phyloP scores from a whole-genome alignment of 2,113 vertebrate species.

The Pyxicephalus adspersus region DNA sequence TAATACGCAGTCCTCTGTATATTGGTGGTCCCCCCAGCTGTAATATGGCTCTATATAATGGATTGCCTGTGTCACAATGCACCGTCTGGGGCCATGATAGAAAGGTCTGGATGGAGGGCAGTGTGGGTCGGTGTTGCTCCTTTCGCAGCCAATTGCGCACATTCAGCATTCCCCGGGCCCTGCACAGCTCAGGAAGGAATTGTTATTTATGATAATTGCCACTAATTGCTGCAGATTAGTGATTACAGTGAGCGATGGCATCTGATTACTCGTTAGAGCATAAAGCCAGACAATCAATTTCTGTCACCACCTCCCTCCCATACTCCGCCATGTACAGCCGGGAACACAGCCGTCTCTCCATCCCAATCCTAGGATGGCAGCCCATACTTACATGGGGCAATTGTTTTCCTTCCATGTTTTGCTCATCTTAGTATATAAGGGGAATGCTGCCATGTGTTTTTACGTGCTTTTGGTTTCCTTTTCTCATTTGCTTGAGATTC shows the following conservation, averaged over 20 bases:
- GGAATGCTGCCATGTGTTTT: no score
- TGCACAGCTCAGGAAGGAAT: conserved; percentile 80
- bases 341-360: not conserved
- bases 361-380: no score
- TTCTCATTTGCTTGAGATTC: no score
- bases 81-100: conserved; percentile 3
- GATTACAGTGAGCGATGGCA: conserved; percentile 86
- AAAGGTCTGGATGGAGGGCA: conserved; percentile 7
- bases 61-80: not conserved
- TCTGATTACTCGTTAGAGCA: conserved; percentile 85
- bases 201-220: conserved; percentile 86
- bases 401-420: no score
- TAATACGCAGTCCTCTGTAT: no score
- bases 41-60: no score
- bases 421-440: no score
- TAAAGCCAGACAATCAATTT: conserved; percentile 68
- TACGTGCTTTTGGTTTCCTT: no score
- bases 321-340: conserved; percentile 10
- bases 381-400: no score
- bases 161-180: conserved; percentile 81
- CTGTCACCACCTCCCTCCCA: conserved; percentile 48
- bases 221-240: conserved; percentile 86
- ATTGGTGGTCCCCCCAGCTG: no score
- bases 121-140: not conserved
- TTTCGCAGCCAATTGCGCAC: conserved; percentile 68